Evolutionary conservation across 1,140 invertebrate genomes (phyloP).

Genomic region (Wiebesia pumilae): DNA sequence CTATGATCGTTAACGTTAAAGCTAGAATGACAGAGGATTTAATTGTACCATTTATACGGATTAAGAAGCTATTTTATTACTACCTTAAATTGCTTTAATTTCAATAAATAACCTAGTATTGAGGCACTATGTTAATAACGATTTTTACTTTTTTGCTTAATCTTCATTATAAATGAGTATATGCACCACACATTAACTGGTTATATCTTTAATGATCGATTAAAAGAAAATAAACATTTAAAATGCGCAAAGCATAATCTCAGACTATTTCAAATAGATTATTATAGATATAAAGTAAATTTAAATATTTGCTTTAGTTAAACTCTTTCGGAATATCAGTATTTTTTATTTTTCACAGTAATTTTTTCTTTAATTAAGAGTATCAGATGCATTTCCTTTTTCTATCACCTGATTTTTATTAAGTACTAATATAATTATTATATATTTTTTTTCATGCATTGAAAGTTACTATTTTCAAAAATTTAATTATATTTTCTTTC

Average conservation of each 20-base stretch:
- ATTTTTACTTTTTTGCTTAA: not conserved
- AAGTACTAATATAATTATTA: too few species aligned
- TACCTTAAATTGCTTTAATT: not conserved
- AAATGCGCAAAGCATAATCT: not conserved
- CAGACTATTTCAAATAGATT: not conserved
- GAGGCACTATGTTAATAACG: not conserved
- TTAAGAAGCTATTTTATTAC: not conserved
- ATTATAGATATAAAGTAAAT: not conserved
- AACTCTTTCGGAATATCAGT: not conserved
- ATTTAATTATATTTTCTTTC: too few species aligned
- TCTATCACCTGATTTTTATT: too few species aligned
- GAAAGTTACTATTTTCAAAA: too few species aligned
- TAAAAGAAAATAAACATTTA: not conserved
- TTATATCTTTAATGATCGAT: not conserved
- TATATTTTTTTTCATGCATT: too few species aligned
- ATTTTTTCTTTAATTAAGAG: not conserved
- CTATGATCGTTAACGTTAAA: not conserved
- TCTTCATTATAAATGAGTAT: not conserved
- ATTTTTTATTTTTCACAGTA: not conserved
- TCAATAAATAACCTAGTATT: not conserved
- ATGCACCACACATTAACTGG: not conserved
- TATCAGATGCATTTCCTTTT: not conserved
- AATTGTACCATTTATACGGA: not conserved
- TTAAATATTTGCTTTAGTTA: not conserved
- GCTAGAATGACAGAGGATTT: not conserved